Evolutionary conservation across 1,140 invertebrate species (phyloP).

Genomic region (Fopius arisanus): DNA sequence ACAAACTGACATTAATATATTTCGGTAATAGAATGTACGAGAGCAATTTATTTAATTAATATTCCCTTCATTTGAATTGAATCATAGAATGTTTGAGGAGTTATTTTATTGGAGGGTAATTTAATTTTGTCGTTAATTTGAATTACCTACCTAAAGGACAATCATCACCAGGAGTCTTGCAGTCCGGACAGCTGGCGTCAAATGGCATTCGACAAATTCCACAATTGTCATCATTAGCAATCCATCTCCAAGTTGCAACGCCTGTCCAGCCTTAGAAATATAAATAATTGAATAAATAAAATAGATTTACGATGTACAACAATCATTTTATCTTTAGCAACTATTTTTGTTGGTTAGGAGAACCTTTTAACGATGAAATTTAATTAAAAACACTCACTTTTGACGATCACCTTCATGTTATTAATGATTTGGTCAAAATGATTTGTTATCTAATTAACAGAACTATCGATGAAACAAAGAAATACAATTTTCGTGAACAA

Average conservation of each 20-base stretch:
- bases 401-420: slow-evolving; percentile 55
- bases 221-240: slow-evolving; percentile 98
- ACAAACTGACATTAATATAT: too few relatives aligned
- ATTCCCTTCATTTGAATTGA: too few relatives aligned
- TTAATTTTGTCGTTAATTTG: too few relatives aligned
- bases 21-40: too few relatives aligned
- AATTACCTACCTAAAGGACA: slow-evolving; percentile 87
- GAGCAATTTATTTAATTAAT: too few relatives aligned
- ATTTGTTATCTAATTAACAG: too few relatives aligned
- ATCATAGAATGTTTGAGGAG: too few relatives aligned
- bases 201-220: slow-evolving; percentile 99
- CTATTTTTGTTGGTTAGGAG: neutral
- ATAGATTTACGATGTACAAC: neutral
- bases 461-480: too few relatives aligned
- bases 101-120: too few relatives aligned
- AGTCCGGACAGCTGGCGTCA: slow-evolving; percentile 98
- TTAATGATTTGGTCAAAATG: too few relatives aligned
- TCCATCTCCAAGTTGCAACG: slow-evolving; percentile 98
- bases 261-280: slow-evolving; percentile 82
- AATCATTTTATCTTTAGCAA: neutral
- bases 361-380: neutral
- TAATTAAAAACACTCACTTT: slow-evolving; percentile 45
- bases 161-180: slow-evolving; percentile 97
- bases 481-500: too few relatives aligned
- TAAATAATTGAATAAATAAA: neutral